A percentile compares a stretch with the other conserved stretches of the same genome.
phyloP scores from a whole-genome alignment of 2,797 vertebrate genomes.

The Diceros bicornis region DNA sequence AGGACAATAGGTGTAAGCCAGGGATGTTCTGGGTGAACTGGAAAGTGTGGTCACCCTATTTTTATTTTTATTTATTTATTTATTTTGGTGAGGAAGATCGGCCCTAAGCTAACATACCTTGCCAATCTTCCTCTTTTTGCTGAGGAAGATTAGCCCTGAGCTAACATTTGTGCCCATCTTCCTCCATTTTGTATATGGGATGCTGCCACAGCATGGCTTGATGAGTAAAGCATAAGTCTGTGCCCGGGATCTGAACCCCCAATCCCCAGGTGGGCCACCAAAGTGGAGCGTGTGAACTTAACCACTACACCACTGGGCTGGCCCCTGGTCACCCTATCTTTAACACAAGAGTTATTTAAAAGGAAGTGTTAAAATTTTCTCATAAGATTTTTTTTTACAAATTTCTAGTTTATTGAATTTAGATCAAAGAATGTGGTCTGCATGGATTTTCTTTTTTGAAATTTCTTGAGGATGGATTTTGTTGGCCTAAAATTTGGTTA shows the following conservation, averaged over 20 bases:
- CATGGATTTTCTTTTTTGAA: conserved; percentile 10
- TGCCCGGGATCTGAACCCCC: too few species aligned
- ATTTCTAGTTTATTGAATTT: conserved; percentile 35
- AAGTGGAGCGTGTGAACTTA: too few species aligned
- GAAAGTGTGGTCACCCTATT: not conserved
- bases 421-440: not conserved
- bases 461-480: not conserved
- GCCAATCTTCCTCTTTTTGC: too few species aligned
- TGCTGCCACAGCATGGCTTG: too few species aligned
- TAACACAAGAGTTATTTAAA: not conserved
- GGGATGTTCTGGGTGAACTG: not conserved
- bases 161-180: too few species aligned
- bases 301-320: too few species aligned
- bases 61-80: not conserved
- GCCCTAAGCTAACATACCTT: too few species aligned
- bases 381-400: conserved; percentile 24
- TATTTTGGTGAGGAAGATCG: too few species aligned
- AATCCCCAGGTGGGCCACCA: too few species aligned
- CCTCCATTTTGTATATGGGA: too few species aligned
- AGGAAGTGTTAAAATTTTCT: not conserved
- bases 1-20: not conserved
- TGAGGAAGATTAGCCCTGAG: too few species aligned
- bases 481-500: not conserved
- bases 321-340: not conserved
- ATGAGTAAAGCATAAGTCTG: too few species aligned